A percentile compares a stretch with the other conserved stretches of the same genome.
phyloP scores from a whole-genome alignment of 2,113 vertebrate species.

The Tautogolabrus adspersus region DNA sequence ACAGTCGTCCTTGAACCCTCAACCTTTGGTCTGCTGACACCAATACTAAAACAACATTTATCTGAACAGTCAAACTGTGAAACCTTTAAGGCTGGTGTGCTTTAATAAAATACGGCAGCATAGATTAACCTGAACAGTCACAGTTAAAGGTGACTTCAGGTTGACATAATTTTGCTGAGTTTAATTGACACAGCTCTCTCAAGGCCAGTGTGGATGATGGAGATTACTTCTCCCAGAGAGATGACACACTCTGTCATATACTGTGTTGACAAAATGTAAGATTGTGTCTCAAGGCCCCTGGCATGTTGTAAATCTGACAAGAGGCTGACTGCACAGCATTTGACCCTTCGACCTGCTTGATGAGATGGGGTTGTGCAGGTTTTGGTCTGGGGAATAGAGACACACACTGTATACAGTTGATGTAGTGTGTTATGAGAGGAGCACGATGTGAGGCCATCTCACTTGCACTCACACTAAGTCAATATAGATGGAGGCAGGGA shows the following conservation, averaged over 20 bases:
- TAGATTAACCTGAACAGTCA: conserved; percentile 18
- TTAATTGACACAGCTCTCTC: conserved; percentile 42
- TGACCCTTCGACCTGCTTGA: conserved; percentile 66
- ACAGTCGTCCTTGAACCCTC: conserved; percentile 20
- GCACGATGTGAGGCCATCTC: conserved; percentile 53
- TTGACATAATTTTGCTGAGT: conserved; percentile 12
- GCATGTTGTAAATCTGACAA: conserved; percentile 70
- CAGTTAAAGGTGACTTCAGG: conserved; percentile 28
- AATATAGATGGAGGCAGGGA: conserved; percentile 58
- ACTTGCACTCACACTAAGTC: conserved; percentile 63
- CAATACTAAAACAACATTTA: no score
- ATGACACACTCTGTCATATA: conserved; percentile 13
- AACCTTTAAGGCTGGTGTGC: no score
- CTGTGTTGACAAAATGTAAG: conserved; percentile 54
- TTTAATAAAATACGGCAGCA: no score
- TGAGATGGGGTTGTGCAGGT: conserved; percentile 50
- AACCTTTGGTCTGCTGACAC: not conserved
- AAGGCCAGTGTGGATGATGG: conserved; percentile 52
- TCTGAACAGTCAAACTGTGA: no score
- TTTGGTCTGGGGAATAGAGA: conserved; percentile 60
- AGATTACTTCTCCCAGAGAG: conserved; percentile 40
- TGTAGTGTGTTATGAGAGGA: conserved; percentile 54
- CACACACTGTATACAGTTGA: conserved; percentile 60
- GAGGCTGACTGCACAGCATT: conserved; percentile 45
- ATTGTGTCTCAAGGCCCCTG: conserved; percentile 62